phyloP scores from a whole-genome alignment of 1,140 invertebrate genomes.

The Lasioglossum albipes region DNA sequence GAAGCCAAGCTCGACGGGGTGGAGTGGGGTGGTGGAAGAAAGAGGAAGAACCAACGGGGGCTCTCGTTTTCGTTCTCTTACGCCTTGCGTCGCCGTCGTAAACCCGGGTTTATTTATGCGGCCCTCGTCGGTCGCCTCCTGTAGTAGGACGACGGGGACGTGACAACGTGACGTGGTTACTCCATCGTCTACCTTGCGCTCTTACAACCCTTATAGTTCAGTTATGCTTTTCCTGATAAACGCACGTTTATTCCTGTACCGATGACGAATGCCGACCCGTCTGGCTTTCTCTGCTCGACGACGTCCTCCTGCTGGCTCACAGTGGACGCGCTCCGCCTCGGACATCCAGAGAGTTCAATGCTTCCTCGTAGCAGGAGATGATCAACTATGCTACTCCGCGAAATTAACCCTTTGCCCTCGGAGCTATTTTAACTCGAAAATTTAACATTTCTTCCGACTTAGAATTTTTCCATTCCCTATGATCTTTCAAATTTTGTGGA shows the following conservation, averaged over 20 bases:
- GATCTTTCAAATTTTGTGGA: too few relatives aligned
- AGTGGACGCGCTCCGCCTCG: neutral
- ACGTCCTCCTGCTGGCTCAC: neutral
- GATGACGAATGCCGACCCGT: neutral
- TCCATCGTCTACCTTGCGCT: slow-evolving; percentile 60
- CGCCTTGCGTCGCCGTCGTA: slow-evolving; percentile 67
- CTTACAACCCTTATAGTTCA: slow-evolving; percentile 61
- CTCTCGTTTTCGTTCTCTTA: slow-evolving; percentile 69
- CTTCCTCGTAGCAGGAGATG: too few relatives aligned
- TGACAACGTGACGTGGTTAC: slow-evolving; percentile 77
- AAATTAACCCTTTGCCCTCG: too few relatives aligned
- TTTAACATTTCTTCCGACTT: too few relatives aligned
- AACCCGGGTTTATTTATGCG: slow-evolving; percentile 79
- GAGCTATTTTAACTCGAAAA: too few relatives aligned
- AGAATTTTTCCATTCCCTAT: too few relatives aligned
- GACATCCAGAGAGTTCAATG: too few relatives aligned
- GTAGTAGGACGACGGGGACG: slow-evolving; percentile 73
- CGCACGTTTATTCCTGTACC: slow-evolving; percentile 26
- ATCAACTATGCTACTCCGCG: too few relatives aligned
- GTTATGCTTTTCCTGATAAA: slow-evolving; percentile 61
- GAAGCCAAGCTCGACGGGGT: neutral
- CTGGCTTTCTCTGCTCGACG: neutral
- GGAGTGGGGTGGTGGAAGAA: neutral
- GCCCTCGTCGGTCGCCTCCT: slow-evolving; percentile 74
- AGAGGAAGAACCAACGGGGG: slow-evolving; percentile 17